Evolutionary conservation across 64 coral and sea anemone species (phyloP).

Genomic region (Acropora yongei): DNA sequence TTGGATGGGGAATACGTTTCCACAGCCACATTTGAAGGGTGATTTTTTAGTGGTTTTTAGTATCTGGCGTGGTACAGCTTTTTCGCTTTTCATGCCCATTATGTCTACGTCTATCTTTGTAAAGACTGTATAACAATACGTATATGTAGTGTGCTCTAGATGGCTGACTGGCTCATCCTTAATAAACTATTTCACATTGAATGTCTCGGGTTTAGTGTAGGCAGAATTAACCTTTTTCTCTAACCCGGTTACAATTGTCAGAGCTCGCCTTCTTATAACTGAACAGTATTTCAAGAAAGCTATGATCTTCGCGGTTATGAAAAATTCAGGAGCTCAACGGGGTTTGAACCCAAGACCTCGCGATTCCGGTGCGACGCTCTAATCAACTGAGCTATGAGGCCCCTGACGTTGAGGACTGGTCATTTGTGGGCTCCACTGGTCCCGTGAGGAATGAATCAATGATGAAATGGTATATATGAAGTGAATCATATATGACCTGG

Average conservation of each 20-base stretch:
- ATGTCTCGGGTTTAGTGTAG: too few species aligned
- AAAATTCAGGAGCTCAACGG: not conserved
- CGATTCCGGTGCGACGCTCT: conserved; percentile 1
- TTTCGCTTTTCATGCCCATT: too few species aligned
- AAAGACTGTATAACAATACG: too few species aligned
- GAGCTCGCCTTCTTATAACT: conserved; percentile 15
- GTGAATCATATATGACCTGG: not conserved
- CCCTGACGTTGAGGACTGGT: not conserved
- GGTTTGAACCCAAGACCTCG: not conserved
- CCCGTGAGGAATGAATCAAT: conserved; percentile 1
- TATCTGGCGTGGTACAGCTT: too few species aligned
- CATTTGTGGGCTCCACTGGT: not conserved
- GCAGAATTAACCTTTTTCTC: conserved; percentile 15
- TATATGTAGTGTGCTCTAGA: too few species aligned
- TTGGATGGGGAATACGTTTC: too few species aligned
- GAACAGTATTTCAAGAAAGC: not conserved
- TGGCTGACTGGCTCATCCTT: too few species aligned
- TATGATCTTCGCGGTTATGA: not conserved
- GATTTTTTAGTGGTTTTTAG: too few species aligned
- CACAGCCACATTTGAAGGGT: too few species aligned
- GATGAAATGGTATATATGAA: not conserved
- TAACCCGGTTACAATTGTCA: conserved; percentile 10
- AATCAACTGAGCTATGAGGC: not conserved
- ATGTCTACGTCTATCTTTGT: too few species aligned
- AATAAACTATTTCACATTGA: too few species aligned